These are phyloP conservation scores for Octodonta nipae DNA, from an alignment of 2,888 invertebrate species.

Conservation along the genomic window DNA sequence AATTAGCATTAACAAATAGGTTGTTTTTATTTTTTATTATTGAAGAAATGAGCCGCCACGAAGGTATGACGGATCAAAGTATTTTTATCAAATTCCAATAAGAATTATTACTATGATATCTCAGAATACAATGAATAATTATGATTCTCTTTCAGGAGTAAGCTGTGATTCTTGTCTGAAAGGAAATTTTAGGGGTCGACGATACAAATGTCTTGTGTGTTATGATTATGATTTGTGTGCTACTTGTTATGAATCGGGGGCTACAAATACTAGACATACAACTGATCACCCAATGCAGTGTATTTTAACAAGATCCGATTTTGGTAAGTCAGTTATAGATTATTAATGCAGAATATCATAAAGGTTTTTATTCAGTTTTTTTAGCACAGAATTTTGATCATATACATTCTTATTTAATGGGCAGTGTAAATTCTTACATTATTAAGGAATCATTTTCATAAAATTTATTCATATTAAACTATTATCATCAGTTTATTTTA, in stretches of 20 bases:
- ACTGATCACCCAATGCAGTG: constrained; percentile 98
- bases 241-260: constrained; percentile 85
- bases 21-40: too few relatives aligned
- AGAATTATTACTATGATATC: constrained; percentile 3
- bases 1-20: too few relatives aligned
- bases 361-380: too few relatives aligned
- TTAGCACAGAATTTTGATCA: too few relatives aligned
- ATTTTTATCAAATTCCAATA: constrained; percentile 6
- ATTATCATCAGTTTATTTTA: too few relatives aligned
- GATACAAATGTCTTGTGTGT: constrained; percentile 98
- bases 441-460: too few relatives aligned
- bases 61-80: constrained; percentile 17
- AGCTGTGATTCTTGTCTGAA: constrained; percentile 99
- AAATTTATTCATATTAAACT: too few relatives aligned
- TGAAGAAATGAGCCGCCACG: constrained; percentile 26
- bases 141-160: constrained; percentile 54
- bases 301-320: constrained; percentile 90
- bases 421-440: too few relatives aligned
- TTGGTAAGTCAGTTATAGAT: too few relatives aligned
- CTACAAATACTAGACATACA: constrained; percentile 81
- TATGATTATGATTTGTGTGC: constrained; percentile 98
- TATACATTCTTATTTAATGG: too few relatives aligned
- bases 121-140: neutral
- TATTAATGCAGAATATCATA: too few relatives aligned
- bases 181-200: constrained; percentile 91